phyloP scores from a whole-genome alignment of 2,113 vertebrate species.

The Alligator mississippiensis region DNA sequence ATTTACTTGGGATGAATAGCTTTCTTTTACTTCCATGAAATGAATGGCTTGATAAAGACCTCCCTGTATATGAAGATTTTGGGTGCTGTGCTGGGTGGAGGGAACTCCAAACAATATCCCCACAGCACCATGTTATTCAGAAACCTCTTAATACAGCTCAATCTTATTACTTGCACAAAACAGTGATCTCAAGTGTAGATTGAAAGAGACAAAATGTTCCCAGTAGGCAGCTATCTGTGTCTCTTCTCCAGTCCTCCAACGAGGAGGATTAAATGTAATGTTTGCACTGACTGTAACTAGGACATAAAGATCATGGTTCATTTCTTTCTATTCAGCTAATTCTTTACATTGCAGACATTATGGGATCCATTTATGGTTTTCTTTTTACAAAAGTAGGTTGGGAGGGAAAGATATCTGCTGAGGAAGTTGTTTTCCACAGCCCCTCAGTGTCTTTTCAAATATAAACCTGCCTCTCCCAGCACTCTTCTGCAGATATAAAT shows the following conservation, averaged over 20 bases:
- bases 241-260: constrained; percentile 46
- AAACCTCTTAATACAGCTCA: constrained; percentile 49
- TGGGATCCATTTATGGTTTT: constrained; percentile 51
- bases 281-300: constrained; percentile 68
- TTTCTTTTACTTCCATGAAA: constrained; percentile 54
- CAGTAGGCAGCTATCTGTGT: constrained; percentile 21
- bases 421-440: constrained; percentile 31
- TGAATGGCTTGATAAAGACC: constrained; percentile 67
- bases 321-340: constrained; percentile 73
- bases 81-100: not conserved
- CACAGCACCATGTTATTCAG: not conserved
- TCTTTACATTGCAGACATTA: constrained; percentile 67
- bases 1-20: constrained; percentile 73
- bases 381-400: constrained; percentile 38
- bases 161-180: constrained; percentile 47
- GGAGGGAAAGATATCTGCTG: constrained; percentile 37
- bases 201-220: constrained; percentile 65
- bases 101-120: not conserved
- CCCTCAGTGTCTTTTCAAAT: constrained; percentile 39
- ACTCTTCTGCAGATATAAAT: not conserved
- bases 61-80: constrained; percentile 45
- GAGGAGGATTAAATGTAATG: constrained; percentile 61
- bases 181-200: constrained; percentile 50
- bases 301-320: constrained; percentile 68
- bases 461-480: not conserved